These are phyloP conservation scores for Perithous albicinctus DNA, from an alignment of 2,888 invertebrate genomes.

Conservation along the genomic window DNA sequence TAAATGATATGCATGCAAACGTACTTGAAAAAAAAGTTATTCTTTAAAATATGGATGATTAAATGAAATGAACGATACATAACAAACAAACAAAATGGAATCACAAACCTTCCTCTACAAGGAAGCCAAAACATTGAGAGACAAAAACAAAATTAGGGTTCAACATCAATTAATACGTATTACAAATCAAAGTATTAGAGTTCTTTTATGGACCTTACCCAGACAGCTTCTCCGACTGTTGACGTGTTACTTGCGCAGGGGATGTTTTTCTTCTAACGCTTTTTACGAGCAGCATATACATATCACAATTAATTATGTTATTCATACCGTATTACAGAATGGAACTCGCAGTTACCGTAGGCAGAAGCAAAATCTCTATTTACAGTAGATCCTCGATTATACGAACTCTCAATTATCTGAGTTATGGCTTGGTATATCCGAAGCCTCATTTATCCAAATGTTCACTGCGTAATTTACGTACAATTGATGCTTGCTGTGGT, in stretches of 20 bases:
- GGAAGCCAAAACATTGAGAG: slow-evolving; percentile 40
- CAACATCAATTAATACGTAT: slow-evolving; percentile 2
- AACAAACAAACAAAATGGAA: not conserved
- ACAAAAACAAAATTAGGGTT: not conserved
- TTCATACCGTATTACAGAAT: slow-evolving; percentile 49
- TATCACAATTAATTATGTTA: slow-evolving; percentile 70
- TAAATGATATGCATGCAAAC: not conserved
- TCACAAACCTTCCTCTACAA: slow-evolving; percentile 12
- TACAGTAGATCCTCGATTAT: no score
- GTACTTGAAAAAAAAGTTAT: not conserved
- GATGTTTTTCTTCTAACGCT: slow-evolving; percentile 92
- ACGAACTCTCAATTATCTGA: no score
- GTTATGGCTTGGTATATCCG: no score
- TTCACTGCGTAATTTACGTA: no score
- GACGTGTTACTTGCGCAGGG: slow-evolving; percentile 85
- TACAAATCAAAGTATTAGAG: slow-evolving; percentile 34
- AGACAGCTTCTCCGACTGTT: slow-evolving; percentile 82
- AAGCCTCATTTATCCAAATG: no score
- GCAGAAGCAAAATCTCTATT: slow-evolving; percentile 22
- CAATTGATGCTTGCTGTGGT: no score
- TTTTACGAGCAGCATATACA: slow-evolving; percentile 82
- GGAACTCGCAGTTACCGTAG: slow-evolving; percentile 26
- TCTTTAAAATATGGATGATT: not conserved
- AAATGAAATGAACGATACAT: not conserved
- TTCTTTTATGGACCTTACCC: slow-evolving; percentile 78